Evolutionary conservation across 2,113 vertebrate genomes (phyloP), one percentile per base, ranked within the genome.

Genomic region (Chrysochloris asiatica): DNA sequence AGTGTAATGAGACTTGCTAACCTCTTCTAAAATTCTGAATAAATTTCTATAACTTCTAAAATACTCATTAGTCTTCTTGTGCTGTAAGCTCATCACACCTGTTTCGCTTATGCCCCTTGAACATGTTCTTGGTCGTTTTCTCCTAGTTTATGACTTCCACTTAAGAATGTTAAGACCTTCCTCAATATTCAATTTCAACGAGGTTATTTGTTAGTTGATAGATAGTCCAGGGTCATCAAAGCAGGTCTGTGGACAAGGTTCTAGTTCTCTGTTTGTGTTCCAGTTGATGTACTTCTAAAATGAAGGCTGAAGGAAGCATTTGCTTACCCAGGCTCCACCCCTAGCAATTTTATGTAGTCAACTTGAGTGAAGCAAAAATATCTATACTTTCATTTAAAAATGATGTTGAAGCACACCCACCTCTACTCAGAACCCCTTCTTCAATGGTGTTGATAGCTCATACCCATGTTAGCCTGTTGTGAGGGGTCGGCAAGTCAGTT

Each of bases 41-140:
- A 59, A 2, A 77, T 94, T 88, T 89, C 45, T 90, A 10, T 93
- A 94, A 93, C 30, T 90, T 38, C 43, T 69, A 69, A 95, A 94
- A 83, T 47, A 54, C 88, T 95, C 94, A 94, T 96, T 92, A 96
- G 88, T 88, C 52, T 91, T 83, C 73, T 95, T 96, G 92, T 95
- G 52, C 75, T 83, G 17, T 61, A 43, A 28, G 17, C 61, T 76
- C 54, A 47, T 67, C 50, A 89, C 92, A 95, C 79, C 95, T 96
- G 94, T 63, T 61, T 56, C 75, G 54, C 56, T 69, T 89, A 73
- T 78, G 52, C 75, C 30, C 30, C 59, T 47, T n/a, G 61, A 77
- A 69, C 4, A 33, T 38, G 30, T 71, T 69, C 33, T 13, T 72
- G 30, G 6, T 19, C 43, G 65, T 94, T 94, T 81, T 56, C 54